Conservation (phyloP, 2,113 vertebrate species). For the Cheilinus undulatus region DNA sequence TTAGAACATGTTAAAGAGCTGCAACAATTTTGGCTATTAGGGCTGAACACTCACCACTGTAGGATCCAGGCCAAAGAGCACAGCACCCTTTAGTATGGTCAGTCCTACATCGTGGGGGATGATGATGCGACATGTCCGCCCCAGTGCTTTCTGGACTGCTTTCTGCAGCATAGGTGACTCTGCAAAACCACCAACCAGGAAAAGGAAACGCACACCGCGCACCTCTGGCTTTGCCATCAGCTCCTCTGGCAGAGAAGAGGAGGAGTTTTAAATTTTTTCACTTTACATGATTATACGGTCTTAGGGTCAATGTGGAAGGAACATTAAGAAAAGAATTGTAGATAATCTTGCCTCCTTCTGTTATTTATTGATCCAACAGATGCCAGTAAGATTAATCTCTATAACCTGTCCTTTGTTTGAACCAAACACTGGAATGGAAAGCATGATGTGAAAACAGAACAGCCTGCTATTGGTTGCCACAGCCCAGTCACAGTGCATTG, state of each 20-base stretch:
- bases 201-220: constrained; percentile 90
- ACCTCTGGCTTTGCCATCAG: constrained; percentile 91
- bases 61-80: constrained; percentile 95
- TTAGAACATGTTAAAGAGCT: neutral
- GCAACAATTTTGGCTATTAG: rapidly evolving
- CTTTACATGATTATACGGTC: neutral
- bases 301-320: neutral
- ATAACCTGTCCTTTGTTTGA: no score
- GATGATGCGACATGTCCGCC: constrained; percentile 88
- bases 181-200: constrained; percentile 95
- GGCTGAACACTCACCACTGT: constrained; percentile 81
- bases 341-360: no score
- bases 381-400: no score
- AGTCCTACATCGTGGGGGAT: constrained; percentile 94
- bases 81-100: constrained; percentile 95
- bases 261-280: neutral
- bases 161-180: constrained; percentile 94
- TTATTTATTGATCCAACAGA: no score
- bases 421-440: no score
- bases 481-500: no score
- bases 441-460: no score
- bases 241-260: constrained; percentile 76
- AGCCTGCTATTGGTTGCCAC: no score
- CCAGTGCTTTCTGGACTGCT: constrained; percentile 87
- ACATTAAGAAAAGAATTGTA: neutral